Conservation (phyloP, 2,113 vertebrate genomes). For the Pseudolaguvia tuberculata region DNA sequence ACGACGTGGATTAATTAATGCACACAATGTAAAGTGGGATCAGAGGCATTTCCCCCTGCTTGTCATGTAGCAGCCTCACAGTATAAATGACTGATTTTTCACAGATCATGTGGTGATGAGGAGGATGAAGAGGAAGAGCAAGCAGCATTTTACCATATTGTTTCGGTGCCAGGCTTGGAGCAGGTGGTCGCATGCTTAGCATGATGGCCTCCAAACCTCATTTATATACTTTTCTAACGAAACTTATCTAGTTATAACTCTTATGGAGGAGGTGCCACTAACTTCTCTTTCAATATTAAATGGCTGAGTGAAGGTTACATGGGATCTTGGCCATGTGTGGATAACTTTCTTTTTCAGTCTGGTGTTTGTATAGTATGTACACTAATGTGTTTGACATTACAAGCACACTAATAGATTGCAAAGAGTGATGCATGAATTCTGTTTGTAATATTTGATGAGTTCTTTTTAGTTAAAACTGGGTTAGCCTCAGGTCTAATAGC, state of each 20-base stretch:
- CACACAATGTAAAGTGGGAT: background rate
- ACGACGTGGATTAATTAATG: too few relatives aligned
- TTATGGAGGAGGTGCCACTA: background rate
- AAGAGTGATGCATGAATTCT: conserved; percentile 3
- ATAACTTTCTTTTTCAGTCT: background rate
- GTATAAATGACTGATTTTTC: conserved; percentile 68
- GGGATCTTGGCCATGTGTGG: background rate
- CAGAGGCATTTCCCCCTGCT: background rate
- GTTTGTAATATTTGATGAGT: conserved; percentile 1
- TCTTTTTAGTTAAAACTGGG: too few relatives aligned
- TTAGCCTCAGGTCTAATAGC: background rate
- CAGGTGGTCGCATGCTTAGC: conserved; percentile 59
- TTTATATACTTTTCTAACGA: conserved; percentile 32
- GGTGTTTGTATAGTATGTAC: background rate
- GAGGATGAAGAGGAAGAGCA: conserved; percentile 78
- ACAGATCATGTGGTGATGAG: conserved; percentile 88
- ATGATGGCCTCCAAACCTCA: conserved; percentile 17
- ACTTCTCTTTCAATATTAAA: background rate
- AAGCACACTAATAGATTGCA: background rate
- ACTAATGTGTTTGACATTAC: background rate
- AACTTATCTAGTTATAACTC: conserved; percentile 13
- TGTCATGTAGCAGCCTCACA: conserved; percentile 19
- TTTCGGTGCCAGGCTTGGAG: conserved; percentile 82
- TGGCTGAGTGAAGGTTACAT: background rate
- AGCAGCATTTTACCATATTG: conserved; percentile 75